Conservation (phyloP, 2,113 vertebrate genomes). For the Elephantulus edwardii region DNA sequence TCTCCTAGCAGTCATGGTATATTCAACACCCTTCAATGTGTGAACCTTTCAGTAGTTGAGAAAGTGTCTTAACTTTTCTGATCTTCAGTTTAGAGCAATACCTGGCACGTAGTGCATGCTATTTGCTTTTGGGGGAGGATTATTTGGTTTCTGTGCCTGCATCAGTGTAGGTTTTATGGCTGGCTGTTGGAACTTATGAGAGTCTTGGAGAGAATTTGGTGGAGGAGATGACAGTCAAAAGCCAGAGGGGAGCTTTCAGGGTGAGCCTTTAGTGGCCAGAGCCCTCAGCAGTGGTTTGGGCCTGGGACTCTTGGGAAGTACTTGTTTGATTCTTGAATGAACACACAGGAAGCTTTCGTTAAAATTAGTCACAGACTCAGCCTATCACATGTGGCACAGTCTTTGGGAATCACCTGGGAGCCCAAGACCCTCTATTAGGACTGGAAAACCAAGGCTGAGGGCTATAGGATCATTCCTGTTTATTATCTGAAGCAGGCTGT, state of each 20-base stretch:
- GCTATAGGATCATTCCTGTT: neutral
- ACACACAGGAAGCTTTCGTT: neutral
- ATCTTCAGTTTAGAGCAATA: neutral
- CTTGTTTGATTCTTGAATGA: neutral
- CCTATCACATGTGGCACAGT: rapidly evolving
- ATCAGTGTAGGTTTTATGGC: neutral
- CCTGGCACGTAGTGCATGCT: neutral
- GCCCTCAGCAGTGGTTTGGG: neutral
- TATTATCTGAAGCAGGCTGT: neutral
- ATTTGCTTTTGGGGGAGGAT: neutral
- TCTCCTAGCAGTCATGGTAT: too few species aligned
- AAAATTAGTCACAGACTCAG: neutral
- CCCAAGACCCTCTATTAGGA: neutral
- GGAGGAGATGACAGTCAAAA: neutral
- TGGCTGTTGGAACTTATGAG: neutral
- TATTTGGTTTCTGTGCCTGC: neutral
- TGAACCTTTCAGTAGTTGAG: too few species aligned
- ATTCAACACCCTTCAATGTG: too few species aligned
- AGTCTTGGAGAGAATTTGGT: neutral
- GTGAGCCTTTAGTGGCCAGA: neutral
- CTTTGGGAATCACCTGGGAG: neutral
- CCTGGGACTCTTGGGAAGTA: neutral
- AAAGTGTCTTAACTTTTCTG: constrained; percentile 21
- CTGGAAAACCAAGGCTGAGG: neutral
- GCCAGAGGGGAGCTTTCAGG: neutral